These are phyloP conservation scores for Macrophya alboannulata DNA, from an alignment of 2,888 invertebrate genomes.

Conservation along the genomic window DNA sequence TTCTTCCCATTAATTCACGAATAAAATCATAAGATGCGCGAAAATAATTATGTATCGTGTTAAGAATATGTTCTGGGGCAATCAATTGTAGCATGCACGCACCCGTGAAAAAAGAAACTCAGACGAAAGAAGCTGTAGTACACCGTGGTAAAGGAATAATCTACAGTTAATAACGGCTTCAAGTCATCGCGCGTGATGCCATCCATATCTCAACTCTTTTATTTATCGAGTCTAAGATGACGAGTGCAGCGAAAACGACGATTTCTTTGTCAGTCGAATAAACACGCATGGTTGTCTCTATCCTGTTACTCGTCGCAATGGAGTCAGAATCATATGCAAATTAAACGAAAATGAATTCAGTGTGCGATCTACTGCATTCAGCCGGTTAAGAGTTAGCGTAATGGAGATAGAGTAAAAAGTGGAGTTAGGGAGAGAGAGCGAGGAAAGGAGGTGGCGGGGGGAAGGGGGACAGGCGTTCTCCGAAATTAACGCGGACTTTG, in stretches of 20 bases:
- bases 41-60: background rate
- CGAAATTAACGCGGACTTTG: background rate
- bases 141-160: background rate
- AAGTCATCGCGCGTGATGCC: background rate
- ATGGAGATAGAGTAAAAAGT: background rate
- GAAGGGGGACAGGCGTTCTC: background rate
- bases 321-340: background rate
- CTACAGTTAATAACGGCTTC: background rate
- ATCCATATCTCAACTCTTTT: background rate
- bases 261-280: background rate
- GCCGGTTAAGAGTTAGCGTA: background rate
- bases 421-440: background rate
- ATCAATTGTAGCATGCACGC: background rate
- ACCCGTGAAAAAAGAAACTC: background rate
- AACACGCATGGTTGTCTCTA: background rate
- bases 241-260: background rate
- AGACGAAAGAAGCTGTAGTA: background rate
- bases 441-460: background rate
- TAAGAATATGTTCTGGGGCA: background rate
- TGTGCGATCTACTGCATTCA: background rate
- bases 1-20: no score
- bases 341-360: background rate
- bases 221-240: background rate
- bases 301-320: background rate
- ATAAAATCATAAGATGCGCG: background rate